These are phyloP conservation scores for Rhogogaster chlorosoma DNA, from an alignment of 2,888 invertebrate genomes.

Conservation along the genomic window DNA sequence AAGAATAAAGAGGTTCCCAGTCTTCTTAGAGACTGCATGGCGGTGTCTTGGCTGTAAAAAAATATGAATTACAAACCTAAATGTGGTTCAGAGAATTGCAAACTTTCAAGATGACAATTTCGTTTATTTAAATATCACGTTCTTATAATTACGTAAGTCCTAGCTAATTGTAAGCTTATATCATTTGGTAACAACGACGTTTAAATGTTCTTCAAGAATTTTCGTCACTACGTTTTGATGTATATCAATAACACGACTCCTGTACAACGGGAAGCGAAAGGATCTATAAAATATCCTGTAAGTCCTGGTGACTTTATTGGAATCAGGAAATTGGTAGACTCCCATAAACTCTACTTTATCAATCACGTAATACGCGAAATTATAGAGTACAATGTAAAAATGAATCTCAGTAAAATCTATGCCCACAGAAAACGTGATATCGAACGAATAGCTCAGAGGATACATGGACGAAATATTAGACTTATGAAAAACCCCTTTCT, in stretches of 20 bases:
- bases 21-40: slow-evolving; percentile 34
- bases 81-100: background rate
- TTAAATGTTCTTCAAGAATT: slow-evolving; percentile 64
- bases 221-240: slow-evolving; percentile 72
- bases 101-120: background rate
- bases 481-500: background rate
- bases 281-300: slow-evolving; percentile 75
- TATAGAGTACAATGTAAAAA: slow-evolving; percentile 70
- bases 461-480: slow-evolving; percentile 55
- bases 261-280: slow-evolving; percentile 70
- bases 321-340: slow-evolving; percentile 67
- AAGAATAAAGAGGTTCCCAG: slow-evolving; percentile 19
- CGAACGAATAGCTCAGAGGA: slow-evolving; percentile 69
- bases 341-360: slow-evolving; percentile 68
- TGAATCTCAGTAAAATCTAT: slow-evolving; percentile 61
- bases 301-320: slow-evolving; percentile 68
- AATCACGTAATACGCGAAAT: slow-evolving; percentile 72
- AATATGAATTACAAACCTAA: background rate
- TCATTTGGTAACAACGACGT: slow-evolving; percentile 58
- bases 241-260: slow-evolving; percentile 71
- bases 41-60: background rate
- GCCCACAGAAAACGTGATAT: slow-evolving; percentile 70
- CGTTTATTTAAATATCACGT: background rate
- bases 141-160: background rate
- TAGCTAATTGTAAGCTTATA: background rate